These are phyloP conservation scores for Rhea pennata DNA, from an alignment of 2,113 vertebrate genomes.

Conservation along the genomic window DNA sequence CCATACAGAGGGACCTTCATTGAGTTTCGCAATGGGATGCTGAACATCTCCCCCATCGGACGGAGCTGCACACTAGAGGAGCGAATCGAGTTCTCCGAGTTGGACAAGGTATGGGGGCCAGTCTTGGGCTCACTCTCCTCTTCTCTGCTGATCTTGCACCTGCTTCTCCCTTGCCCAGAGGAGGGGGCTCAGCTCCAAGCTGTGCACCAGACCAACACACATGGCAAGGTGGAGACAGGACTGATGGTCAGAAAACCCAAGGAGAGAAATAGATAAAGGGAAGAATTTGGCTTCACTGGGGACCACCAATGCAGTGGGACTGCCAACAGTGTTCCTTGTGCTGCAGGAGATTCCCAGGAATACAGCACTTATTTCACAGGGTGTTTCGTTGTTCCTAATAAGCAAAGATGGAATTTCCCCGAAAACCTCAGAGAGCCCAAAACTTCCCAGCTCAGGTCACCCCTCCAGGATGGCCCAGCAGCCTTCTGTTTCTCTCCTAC, in stretches of 20 bases:
- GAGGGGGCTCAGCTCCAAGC: neutral
- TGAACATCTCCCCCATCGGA: constrained; percentile 95
- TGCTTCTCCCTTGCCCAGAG: neutral
- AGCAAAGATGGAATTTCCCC: neutral
- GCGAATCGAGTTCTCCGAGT: constrained; percentile 92
- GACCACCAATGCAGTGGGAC: neutral
- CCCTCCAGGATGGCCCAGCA: neutral
- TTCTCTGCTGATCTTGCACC: neutral
- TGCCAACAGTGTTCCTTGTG: neutral
- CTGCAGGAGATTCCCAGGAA: neutral
- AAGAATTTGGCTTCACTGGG: neutral
- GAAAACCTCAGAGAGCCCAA: neutral
- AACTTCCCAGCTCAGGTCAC: neutral
- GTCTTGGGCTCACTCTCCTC: neutral
- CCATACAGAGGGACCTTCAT: constrained; percentile 92
- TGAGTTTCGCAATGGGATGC: constrained; percentile 95
- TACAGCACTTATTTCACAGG: neutral
- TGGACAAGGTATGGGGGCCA: constrained; percentile 87
- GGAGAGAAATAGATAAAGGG: neutral
- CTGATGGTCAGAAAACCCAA: neutral
- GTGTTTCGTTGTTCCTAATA: neutral
- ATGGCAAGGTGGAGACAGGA: neutral
- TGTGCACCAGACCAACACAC: neutral
- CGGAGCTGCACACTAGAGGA: constrained; percentile 94
- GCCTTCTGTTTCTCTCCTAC: neutral